Evolutionary conservation across 2,797 vertebrate species (phyloP), one percentile per base, ranked within the genome.

Genomic region (Siniperca obscura): DNA sequence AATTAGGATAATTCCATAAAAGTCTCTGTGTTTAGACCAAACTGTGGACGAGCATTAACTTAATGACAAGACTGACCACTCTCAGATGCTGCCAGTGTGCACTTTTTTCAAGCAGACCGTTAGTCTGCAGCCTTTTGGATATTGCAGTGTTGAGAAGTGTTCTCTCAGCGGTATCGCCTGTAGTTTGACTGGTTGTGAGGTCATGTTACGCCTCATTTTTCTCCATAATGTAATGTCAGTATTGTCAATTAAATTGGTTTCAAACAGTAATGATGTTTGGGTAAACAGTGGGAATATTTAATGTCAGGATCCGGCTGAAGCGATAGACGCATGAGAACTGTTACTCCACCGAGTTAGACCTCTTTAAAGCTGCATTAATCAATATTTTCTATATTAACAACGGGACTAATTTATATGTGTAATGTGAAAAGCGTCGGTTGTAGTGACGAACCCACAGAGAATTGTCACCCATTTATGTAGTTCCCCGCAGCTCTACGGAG

Each of bases 1-100:
- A 96, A 96, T 97, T 97, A 97, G 95, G 92, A 95, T 95, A 94
- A 96, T 94, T 95, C 94, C 93, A 94, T 95, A 96, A 96, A 97
- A 96, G 94, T 90, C 93, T 89, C 95, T 91, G 92, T 95, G 95
- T 96, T 96, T 95, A 95, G 95, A 90, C 91, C 93, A 92, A 94
- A 94, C 92, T 93, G 92, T 93, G 94, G 94, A 94, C 79, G 82
- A 90, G 93, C 93, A 95, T 96, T 95, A 94, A 93, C 84, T 94
- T 94, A 95, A 95, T 95, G 94, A 95, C 92, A 83, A 72, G 80
- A 84, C 92, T 93, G 94, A 93, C 93, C 94, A 84, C 87, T 94
- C 90, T 94, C 82, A 90, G 86, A 92, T 72, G 46, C 89, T 90
- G 91, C 91, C 87, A 87, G 90, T 74, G 72, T 87, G 78, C 73